These are phyloP conservation scores for Drosophila arawakana DNA, from an alignment of 1,140 invertebrate species.

Conservation along the genomic window DNA sequence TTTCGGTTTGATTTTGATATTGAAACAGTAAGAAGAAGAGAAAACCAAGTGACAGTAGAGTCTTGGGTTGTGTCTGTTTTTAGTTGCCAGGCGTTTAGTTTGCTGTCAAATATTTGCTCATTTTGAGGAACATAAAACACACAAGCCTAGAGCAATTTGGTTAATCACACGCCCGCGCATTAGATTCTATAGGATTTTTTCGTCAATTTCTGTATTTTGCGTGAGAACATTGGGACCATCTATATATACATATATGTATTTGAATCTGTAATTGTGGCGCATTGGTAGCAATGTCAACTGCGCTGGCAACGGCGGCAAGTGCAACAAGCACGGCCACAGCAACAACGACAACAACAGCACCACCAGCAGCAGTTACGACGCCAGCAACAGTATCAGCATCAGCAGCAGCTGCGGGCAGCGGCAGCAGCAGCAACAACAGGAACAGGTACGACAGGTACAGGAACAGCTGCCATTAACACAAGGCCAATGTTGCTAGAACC, in stretches of 20 bases:
- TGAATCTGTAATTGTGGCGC: slow-evolving; percentile 60
- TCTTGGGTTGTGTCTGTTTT: background rate
- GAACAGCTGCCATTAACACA: background rate
- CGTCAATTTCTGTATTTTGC: slow-evolving; percentile 53
- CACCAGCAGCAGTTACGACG: slow-evolving; percentile 24
- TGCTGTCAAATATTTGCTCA: slow-evolving; percentile 70
- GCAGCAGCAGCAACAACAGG: background rate
- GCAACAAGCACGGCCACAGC: slow-evolving; percentile 28
- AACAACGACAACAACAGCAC: slow-evolving; percentile 33
- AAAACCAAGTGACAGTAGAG: background rate
- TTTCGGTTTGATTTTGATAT: background rate
- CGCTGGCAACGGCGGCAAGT: slow-evolving; percentile 56
- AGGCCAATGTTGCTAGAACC: slow-evolving; percentile 27
- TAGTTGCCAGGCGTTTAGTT: slow-evolving; percentile 51
- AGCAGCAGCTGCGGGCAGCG: slow-evolving; percentile 3
- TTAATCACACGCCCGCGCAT: slow-evolving; percentile 48
- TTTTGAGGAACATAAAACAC: slow-evolving; percentile 67
- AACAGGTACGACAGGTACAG: background rate
- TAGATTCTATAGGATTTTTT: slow-evolving; percentile 43
- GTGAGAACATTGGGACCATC: slow-evolving; percentile 55
- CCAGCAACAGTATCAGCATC: background rate
- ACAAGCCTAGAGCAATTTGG: slow-evolving; percentile 57
- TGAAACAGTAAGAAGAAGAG: background rate
- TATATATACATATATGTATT: slow-evolving; percentile 61
- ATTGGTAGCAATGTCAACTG: slow-evolving; percentile 75